These are phyloP conservation scores for Fragum sueziense DNA, from an alignment of 2,888 invertebrate genomes.

Conservation along the genomic window DNA sequence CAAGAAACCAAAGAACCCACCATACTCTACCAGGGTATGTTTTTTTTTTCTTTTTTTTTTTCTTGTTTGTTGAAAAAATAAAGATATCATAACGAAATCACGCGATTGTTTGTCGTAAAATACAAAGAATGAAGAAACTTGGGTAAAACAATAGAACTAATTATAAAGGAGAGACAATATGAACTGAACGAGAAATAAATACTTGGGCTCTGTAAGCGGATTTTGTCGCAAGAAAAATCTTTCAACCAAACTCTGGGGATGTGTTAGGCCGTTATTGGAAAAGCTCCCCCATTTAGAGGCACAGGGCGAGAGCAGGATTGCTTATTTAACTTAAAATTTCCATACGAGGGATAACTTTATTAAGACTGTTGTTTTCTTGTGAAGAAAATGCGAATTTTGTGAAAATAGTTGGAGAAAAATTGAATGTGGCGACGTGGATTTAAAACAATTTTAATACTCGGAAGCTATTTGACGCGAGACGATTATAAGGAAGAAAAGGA, in stretches of 20 bases:
- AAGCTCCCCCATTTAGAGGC: slow-evolving; percentile 13
- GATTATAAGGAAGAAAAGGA: no score
- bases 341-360: background rate
- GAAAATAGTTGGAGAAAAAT: no score
- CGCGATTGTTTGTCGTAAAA: no score
- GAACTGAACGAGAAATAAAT: slow-evolving; percentile 15
- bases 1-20: no score
- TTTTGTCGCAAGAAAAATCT: background rate
- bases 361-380: background rate
- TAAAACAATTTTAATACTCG: no score
- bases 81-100: no score
- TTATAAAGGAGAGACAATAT: background rate
- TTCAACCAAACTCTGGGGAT: background rate
- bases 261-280: slow-evolving; percentile 13
- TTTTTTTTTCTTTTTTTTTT: no score
- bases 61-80: no score
- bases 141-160: background rate
- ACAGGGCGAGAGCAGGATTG: background rate
- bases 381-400: no score
- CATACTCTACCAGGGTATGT: no score
- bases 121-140: background rate
- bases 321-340: slow-evolving; percentile 5
- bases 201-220: slow-evolving; percentile 6
- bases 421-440: no score
- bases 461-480: no score